Evolutionary conservation across 1,140 invertebrate genomes (phyloP).

Genomic region (Eufriesea mexicana): DNA sequence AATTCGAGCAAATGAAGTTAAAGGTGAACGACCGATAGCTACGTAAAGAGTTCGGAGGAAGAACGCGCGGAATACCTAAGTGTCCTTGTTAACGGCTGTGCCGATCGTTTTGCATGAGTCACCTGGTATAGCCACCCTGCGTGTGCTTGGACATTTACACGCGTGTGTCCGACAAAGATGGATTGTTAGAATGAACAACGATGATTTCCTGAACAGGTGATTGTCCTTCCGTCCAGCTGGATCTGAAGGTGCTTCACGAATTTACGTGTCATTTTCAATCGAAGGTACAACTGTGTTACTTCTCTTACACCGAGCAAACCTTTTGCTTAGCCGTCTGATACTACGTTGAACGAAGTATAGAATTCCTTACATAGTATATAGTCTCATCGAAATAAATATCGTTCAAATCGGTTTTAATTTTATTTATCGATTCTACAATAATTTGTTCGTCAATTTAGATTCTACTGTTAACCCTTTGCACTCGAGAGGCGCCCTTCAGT

Average conservation of each 20-base stretch:
- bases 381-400: no score
- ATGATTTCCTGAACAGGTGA: conserved; percentile 74
- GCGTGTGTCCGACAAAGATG: conserved; percentile 30
- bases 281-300: background rate
- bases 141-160: background rate
- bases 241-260: background rate
- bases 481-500: no score
- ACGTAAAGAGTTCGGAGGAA: conserved; percentile 16
- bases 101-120: conserved; percentile 37
- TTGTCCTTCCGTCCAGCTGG: conserved; percentile 60
- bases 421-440: no score
- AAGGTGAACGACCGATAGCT: conserved; percentile 47
- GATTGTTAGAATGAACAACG: conserved; percentile 49
- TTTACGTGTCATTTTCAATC: background rate
- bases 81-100: conserved; percentile 7
- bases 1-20: conserved; percentile 25
- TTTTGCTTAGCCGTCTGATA: no score
- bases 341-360: no score
- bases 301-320: no score
- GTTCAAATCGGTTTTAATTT: no score
- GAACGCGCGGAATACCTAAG: conserved; percentile 33
- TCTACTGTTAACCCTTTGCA: no score
- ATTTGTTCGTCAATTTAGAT: no score
- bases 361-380: no score
- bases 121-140: conserved; percentile 30